phyloP scores from a whole-genome alignment of 1,140 invertebrate species.

The Octopus sinensis region DNA sequence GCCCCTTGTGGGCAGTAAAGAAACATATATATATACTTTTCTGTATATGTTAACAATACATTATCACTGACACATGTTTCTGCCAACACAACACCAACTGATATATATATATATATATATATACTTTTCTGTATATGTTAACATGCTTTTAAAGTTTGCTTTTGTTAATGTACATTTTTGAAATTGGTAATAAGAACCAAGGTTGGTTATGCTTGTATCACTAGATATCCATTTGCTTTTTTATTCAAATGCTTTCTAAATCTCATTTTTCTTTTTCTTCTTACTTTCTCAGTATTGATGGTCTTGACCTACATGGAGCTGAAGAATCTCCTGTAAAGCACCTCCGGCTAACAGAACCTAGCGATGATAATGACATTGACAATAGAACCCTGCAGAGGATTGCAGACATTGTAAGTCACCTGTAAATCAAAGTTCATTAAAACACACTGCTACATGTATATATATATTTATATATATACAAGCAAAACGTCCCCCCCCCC shows the following conservation, averaged over 20 bases:
- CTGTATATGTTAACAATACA: no score
- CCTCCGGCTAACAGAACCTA: slow-evolving; percentile 65
- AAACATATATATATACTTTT: no score
- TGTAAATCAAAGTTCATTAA: slow-evolving; percentile 16
- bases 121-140: not conserved
- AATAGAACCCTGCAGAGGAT: slow-evolving; percentile 65
- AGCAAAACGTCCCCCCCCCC: not conserved
- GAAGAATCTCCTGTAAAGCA: slow-evolving; percentile 76
- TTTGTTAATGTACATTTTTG: not conserved
- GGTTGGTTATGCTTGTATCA: not conserved
- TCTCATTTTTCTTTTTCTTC: slow-evolving; percentile 17
- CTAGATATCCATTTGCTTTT: not conserved
- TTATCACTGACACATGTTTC: no score
- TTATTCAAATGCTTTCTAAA: not conserved
- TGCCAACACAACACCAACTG: no score
- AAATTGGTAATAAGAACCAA: not conserved
- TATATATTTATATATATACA: not conserved
- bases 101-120: not conserved
- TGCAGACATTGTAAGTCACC: slow-evolving; percentile 59
- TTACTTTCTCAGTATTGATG: slow-evolving; percentile 52
- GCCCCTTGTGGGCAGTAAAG: no score
- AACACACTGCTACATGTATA: not conserved
- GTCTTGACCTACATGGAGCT: slow-evolving; percentile 64
- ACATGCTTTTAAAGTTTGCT: not conserved
- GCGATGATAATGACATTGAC: slow-evolving; percentile 60